Percentiles rank a stretch among this genome's conserved stretches.
Conservation (phyloP, 2,888 invertebrate species). For the Catonia carolina region DNA sequence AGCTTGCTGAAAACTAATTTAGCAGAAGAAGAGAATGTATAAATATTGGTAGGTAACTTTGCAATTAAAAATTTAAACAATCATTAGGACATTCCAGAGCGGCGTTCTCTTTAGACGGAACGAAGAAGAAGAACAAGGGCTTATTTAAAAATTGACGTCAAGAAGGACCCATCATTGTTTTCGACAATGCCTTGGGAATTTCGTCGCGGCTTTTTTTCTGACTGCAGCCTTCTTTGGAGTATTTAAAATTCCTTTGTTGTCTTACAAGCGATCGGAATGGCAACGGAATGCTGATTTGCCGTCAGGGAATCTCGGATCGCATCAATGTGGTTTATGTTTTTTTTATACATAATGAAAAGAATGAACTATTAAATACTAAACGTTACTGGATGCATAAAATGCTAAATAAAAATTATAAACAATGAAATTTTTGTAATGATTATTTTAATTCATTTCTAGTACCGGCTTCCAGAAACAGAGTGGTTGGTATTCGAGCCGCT, state of each 20-base stretch:
- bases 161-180: constrained; percentile 6
- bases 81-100: constrained; percentile 12
- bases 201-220: constrained; percentile 8
- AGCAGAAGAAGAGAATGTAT: constrained; percentile 1
- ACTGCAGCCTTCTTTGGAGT: constrained; percentile 7
- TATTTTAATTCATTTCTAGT: constrained; percentile 1
- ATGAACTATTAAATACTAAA: not conserved
- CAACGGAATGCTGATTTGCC: constrained; percentile 12
- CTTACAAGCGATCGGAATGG: constrained; percentile 14
- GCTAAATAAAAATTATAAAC: not conserved
- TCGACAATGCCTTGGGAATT: not conserved
- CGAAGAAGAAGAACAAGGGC: too few relatives aligned
- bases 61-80: constrained; percentile 11
- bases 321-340: constrained; percentile 4
- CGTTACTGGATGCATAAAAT: constrained; percentile 5
- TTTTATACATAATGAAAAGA: not conserved
- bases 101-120: constrained; percentile 1
- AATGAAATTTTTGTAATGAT: not conserved
- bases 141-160: not conserved
- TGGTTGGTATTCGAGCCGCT: too few relatives aligned
- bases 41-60: constrained; percentile 1
- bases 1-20: constrained; percentile 1
- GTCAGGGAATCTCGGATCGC: not conserved
- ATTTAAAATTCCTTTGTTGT: constrained; percentile 15
- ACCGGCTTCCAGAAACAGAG: too few relatives aligned